A percentile compares a stretch with the other conserved stretches of the same genome.
Conservation (phyloP, 2,113 vertebrate genomes). For the Blennius ocellaris region DNA sequence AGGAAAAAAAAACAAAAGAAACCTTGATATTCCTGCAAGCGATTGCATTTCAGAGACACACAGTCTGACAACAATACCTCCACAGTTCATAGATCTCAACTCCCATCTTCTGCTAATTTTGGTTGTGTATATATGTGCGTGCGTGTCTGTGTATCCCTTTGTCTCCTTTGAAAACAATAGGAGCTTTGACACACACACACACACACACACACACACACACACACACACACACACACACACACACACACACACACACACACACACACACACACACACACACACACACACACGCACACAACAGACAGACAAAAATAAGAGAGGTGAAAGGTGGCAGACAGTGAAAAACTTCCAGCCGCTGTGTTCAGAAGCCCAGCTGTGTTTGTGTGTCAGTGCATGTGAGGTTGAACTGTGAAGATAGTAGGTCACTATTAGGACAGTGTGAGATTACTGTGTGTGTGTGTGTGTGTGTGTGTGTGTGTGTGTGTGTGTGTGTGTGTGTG, state of each 20-base stretch:
- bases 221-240: conserved; percentile 10
- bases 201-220: conserved; percentile 16
- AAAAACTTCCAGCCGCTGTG: not conserved
- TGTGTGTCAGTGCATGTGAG: conserved; percentile 18
- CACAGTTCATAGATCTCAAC: conserved; percentile 11
- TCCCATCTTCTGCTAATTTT: conserved; percentile 13
- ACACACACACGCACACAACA: not conserved
- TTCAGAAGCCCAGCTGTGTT: conserved; percentile 36
- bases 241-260: too few relatives aligned
- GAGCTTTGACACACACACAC: too few relatives aligned
- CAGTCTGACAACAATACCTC: not conserved
- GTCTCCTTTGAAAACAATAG: too few relatives aligned
- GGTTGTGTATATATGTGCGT: conserved; percentile 16
- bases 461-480: not conserved
- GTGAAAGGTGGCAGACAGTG: not conserved
- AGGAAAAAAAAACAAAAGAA: not conserved
- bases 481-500: conserved; percentile 8
- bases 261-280: too few relatives aligned
- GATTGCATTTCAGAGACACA: not conserved
- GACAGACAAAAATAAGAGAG: not conserved
- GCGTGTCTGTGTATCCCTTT: conserved; percentile 47
- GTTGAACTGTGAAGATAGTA: conserved; percentile 36
- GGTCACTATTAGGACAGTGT: conserved; percentile 61
- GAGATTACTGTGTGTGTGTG: conserved; percentile 47
- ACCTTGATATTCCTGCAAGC: not conserved